Evolutionary conservation across 2,888 invertebrate genomes (phyloP).

Genomic region (Rotaria sp.): DNA sequence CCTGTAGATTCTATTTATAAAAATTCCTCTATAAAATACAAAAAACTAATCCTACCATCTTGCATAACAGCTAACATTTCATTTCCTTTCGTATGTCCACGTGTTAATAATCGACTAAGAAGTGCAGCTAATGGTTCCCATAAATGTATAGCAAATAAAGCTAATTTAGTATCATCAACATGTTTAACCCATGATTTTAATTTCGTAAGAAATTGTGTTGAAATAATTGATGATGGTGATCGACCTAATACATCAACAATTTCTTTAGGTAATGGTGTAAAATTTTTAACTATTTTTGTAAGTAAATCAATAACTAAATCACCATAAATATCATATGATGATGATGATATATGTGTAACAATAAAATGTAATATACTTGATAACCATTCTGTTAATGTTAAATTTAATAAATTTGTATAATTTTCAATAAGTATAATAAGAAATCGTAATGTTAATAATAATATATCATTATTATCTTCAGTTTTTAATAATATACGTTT

Average conservation of each 20-base stretch:
- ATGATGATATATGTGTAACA: not conserved
- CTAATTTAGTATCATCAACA: not conserved
- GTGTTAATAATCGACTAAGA: not conserved
- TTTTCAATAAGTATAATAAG: not conserved
- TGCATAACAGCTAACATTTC: slow-evolving; percentile 20
- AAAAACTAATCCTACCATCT: not conserved
- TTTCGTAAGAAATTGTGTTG: not conserved
- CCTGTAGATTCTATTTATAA: no score
- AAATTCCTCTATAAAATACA: no score
- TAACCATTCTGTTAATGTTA: slow-evolving; percentile 13
- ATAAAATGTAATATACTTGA: not conserved
- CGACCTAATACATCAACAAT: slow-evolving; percentile 11
- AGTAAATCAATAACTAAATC: not conserved
- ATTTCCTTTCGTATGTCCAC: slow-evolving; percentile 9
- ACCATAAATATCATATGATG: not conserved
- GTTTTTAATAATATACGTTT: not conserved
- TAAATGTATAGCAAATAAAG: not conserved
- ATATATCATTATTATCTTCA: not conserved
- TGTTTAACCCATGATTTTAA: not conserved
- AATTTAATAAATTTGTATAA: not conserved
- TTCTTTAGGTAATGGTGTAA: slow-evolving; percentile 23
- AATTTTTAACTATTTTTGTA: not conserved
- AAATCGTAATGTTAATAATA: not conserved
- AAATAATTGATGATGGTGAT: slow-evolving; percentile 1
- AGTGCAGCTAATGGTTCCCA: slow-evolving; percentile 17